Percentiles rank a stretch among this genome's conserved stretches.
These are phyloP conservation scores for Ictalurus punctatus DNA, from an alignment of 2,113 vertebrate species.

Conservation along the genomic window DNA sequence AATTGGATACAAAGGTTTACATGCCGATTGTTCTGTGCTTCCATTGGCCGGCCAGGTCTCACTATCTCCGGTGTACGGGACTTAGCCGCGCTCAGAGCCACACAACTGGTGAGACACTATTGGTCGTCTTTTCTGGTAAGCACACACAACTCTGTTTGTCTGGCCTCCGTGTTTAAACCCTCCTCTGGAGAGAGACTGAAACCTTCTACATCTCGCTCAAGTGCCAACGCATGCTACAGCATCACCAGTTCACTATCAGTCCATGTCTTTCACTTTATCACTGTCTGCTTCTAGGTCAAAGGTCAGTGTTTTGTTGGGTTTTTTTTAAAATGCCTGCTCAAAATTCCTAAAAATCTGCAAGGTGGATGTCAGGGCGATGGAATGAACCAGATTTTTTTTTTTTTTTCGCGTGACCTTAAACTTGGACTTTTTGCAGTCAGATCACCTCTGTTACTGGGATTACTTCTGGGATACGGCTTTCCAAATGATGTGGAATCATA, in stretches of 20 bases:
- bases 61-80: background rate
- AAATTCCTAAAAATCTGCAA: conserved; percentile 70
- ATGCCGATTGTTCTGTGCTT: background rate
- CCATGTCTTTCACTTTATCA: background rate
- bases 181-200: background rate
- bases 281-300: conserved; percentile 62
- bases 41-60: background rate
- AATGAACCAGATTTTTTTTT: conserved; percentile 55
- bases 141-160: background rate
- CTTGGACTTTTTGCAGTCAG: background rate
- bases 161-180: background rate
- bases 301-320: conserved; percentile 55
- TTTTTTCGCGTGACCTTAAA: conserved; percentile 70
- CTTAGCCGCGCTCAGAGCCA: background rate
- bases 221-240: background rate
- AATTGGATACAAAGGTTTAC: background rate
- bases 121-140: background rate
- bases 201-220: background rate
- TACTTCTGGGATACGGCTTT: conserved; percentile 31
- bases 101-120: conserved; percentile 6
- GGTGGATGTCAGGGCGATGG: conserved; percentile 43
- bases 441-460: conserved; percentile 45
- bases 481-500: conserved; percentile 55
- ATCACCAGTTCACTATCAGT: background rate
- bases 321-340: conserved; percentile 66